Evolutionary conservation across 2,797 vertebrate genomes (phyloP).

Genomic region (Melopsittacus undulatus): DNA sequence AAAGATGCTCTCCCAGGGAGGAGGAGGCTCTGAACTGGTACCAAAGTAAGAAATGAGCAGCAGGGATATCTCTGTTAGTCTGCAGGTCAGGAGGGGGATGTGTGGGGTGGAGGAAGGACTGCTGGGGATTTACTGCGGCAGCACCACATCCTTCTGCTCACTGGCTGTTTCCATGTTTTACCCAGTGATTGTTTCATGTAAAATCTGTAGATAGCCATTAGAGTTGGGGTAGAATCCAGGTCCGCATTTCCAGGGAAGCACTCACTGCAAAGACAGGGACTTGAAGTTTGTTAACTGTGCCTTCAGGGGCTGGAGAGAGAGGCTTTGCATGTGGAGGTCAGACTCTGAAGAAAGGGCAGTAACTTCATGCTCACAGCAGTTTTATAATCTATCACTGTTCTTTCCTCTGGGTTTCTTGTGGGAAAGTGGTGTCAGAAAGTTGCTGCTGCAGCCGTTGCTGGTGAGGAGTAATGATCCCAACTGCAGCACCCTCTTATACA

Average conservation of each 20-base stretch:
- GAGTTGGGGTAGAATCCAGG: background rate
- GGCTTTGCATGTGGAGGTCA: background rate
- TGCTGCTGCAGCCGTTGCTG: slow-evolving; percentile 1
- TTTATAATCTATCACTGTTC: background rate
- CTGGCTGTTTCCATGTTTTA: background rate
- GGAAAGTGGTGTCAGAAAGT: slow-evolving; percentile 17
- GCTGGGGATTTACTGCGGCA: background rate
- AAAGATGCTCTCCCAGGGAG: background rate
- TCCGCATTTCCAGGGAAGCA: background rate
- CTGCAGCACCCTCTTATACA: background rate
- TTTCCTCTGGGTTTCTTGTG: background rate
- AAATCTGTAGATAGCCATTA: background rate
- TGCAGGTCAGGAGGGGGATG: background rate
- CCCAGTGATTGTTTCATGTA: background rate
- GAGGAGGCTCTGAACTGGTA: background rate
- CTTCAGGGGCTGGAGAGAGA: background rate
- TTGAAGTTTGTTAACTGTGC: background rate
- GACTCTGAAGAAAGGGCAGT: background rate
- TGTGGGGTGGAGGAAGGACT: background rate
- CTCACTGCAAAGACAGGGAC: background rate
- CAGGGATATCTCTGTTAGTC: background rate
- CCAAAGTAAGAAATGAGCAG: background rate
- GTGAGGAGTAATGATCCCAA: background rate
- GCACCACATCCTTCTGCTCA: background rate
- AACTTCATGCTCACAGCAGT: background rate